Percentiles rank a stretch among this genome's conserved stretches.
phyloP scores from a whole-genome alignment of 2,888 invertebrate species.

The Ornithoptera alexandrae region DNA sequence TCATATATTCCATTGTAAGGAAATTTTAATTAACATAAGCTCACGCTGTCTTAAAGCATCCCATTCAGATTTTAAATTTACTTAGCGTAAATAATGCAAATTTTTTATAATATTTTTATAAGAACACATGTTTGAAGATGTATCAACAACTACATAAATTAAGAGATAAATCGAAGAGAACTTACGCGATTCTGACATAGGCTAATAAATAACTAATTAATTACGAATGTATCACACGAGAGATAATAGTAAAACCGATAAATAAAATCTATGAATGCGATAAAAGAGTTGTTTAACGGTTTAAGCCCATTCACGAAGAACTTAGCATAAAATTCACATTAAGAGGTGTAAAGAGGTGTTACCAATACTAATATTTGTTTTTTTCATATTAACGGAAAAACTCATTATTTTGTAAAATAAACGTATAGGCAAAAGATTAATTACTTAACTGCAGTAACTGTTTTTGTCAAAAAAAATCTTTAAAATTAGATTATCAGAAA shows the following conservation, averaged over 20 bases:
- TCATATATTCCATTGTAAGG: conserved; percentile 25
- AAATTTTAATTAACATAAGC: conserved; percentile 23
- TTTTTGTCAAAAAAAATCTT: not conserved
- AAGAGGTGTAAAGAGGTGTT: not conserved
- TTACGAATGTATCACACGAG: conserved; percentile 6
- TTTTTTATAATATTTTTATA: not conserved
- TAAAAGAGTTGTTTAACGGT: conserved; percentile 18
- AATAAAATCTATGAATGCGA: conserved; percentile 21
- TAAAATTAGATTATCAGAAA: too few relatives aligned
- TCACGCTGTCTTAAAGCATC: conserved; percentile 4
- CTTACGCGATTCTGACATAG: conserved; percentile 12
- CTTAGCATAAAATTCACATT: conserved; percentile 26
- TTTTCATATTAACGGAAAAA: not conserved
- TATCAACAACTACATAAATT: conserved; percentile 1
- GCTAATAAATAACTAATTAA: conserved; percentile 15
- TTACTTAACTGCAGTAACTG: not conserved
- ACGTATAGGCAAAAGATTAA: not conserved
- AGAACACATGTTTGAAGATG: not conserved
- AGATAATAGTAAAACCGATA: conserved; percentile 19
- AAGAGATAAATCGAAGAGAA: conserved; percentile 11
- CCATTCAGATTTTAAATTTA: not conserved
- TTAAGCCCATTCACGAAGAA: not conserved
- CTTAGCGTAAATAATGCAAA: not conserved
- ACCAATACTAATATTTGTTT: conserved; percentile 1
- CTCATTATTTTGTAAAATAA: not conserved